Conservation (phyloP, 2,888 invertebrate genomes). For the Gymnosoma rotundatum region DNA sequence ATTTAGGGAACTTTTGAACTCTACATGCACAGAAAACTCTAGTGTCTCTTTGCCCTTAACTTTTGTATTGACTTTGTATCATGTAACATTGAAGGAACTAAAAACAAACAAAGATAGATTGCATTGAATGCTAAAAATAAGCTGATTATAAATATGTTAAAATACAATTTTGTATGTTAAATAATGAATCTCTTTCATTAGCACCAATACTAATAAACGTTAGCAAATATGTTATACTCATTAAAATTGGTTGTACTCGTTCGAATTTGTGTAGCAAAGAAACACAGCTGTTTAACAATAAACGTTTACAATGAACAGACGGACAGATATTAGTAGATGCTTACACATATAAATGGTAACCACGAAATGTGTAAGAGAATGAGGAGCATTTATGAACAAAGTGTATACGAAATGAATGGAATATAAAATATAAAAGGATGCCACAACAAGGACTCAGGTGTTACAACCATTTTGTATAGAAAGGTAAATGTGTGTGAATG, state of each 20-base stretch:
- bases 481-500: not conserved
- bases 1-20: not conserved
- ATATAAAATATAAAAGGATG: slow-evolving; percentile 6
- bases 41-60: not conserved
- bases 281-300: slow-evolving; percentile 7
- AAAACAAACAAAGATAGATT: slow-evolving; percentile 5
- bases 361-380: slow-evolving; percentile 20
- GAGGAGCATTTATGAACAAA: not conserved
- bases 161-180: not conserved
- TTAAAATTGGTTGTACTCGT: not conserved
- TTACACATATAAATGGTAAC: not conserved
- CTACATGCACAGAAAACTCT: not conserved
- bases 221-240: slow-evolving; percentile 3
- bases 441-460: slow-evolving; percentile 5
- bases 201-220: not conserved
- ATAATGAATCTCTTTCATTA: slow-evolving; percentile 41
- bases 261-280: not conserved
- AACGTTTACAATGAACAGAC: not conserved
- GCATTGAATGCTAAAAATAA: slow-evolving; percentile 38
- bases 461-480: slow-evolving; percentile 2
- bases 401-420: not conserved
- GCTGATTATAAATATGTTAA: slow-evolving; percentile 29
- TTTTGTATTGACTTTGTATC: slow-evolving; percentile 25
- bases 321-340: not conserved
- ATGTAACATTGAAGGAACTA: not conserved